phyloP scores from a whole-genome alignment of 2,888 invertebrate species.

The Apodemia mormo region DNA sequence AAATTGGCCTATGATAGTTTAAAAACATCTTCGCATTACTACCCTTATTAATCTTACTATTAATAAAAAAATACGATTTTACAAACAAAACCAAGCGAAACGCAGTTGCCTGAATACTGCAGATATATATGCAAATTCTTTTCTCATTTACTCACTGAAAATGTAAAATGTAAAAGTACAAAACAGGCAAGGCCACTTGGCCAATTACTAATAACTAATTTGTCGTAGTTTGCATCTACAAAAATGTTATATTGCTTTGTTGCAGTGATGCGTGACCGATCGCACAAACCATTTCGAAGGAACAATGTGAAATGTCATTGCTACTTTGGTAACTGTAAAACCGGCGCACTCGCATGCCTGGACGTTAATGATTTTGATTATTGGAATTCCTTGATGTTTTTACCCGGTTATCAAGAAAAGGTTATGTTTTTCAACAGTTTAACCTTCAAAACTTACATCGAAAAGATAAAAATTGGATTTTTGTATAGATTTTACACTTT shows the following conservation, averaged over 20 bases:
- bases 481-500: too few species aligned
- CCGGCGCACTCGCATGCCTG: slow-evolving; percentile 1
- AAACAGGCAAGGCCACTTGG: not conserved
- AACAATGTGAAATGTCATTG: slow-evolving; percentile 14
- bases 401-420: too few species aligned
- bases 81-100: too few species aligned
- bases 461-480: too few species aligned
- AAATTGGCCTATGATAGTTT: too few species aligned
- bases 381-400: not conserved
- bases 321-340: slow-evolving; percentile 14
- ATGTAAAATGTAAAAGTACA: not conserved
- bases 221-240: not conserved
- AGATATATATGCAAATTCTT: too few species aligned
- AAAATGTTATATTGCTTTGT: not conserved
- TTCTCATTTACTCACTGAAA: not conserved
- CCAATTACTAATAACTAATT: not conserved
- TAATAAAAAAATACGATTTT: too few species aligned
- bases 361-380: not conserved
- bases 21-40: too few species aligned
- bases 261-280: slow-evolving; percentile 5
- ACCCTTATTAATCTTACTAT: too few species aligned
- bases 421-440: too few species aligned
- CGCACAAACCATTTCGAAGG: not conserved
- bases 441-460: too few species aligned
- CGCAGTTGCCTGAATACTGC: too few species aligned